Evolutionary conservation across 2,888 invertebrate species (phyloP), one percentile per base, ranked within the genome.

Genomic region (Linnaemya tessellans): DNA sequence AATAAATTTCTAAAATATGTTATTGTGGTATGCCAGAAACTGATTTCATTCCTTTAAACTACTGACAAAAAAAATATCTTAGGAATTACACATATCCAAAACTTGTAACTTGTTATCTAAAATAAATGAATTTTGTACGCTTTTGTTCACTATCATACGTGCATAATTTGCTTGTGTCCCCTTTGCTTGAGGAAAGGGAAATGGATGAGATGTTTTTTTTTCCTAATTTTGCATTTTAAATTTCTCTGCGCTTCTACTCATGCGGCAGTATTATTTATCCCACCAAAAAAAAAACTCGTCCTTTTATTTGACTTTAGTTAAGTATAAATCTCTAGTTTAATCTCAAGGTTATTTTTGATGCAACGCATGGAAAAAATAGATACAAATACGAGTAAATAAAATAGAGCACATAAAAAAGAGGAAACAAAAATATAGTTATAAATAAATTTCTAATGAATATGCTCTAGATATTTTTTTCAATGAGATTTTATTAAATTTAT

Each of bases 341-440:
- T 49, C 74, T 75, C 74, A 81, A 81, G 80, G 80, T 81, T 81
- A 41, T 43, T 68, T 49, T 68, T 67, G 22, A 75, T 18, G 64
- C 64, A 68, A 62, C 62, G 15, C n/a, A 20, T n/a, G 15, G 30
- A 9, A 56, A 11, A 43, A n/a, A 13, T 8, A 38, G 11, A 10
- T 5, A 41, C n/a, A 22, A 35, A 41, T 46, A 20, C 7, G n/a
- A 78, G 13, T 22, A 22, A 25, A 25, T 8, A 30, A 20, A 30
- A 41, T 13, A 30, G 15, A 15, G 5, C 15, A 25, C 25, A 30
- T n/a, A n/a, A 30, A 30, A 60, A 20, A 35, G 51, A 43, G 64
- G 43, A 78, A 78, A 78, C 58, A 56, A 46, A 79, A 79, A 71
- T 71, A 62, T 22, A 35, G 35, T 65, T 80, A 38, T 38, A 80